Conservation (phyloP, 2,888 invertebrate genomes). For the Agrilus biguttatus region DNA sequence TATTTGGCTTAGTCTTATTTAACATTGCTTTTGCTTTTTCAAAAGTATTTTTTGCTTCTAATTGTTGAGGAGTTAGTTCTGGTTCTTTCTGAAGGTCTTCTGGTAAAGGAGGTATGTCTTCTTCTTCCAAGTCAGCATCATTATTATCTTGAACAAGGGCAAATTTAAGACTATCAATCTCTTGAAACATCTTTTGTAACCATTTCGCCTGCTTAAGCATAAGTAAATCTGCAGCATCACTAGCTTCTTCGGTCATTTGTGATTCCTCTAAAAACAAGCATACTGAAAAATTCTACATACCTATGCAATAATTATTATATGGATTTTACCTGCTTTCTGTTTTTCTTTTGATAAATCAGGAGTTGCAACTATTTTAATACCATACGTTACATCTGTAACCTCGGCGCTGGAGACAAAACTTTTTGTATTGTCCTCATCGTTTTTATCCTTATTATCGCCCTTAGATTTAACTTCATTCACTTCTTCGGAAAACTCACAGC, state of each 20-base stretch:
- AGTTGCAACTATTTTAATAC: slow-evolving; percentile 26
- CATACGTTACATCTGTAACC: slow-evolving; percentile 20
- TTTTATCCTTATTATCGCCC: slow-evolving; percentile 11
- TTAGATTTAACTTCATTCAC: slow-evolving; percentile 15
- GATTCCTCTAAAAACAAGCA: slow-evolving; percentile 5
- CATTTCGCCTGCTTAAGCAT: slow-evolving; percentile 26
- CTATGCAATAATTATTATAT: not conserved
- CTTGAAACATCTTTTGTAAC: slow-evolving; percentile 34
- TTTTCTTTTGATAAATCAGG: slow-evolving; percentile 30
- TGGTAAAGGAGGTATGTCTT: slow-evolving; percentile 37
- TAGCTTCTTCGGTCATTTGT: slow-evolving; percentile 9
- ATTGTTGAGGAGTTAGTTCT: slow-evolving; percentile 46
- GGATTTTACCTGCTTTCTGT: slow-evolving; percentile 20
- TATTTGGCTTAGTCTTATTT: slow-evolving; percentile 56
- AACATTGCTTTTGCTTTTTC: slow-evolving; percentile 55
- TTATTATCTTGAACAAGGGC: slow-evolving; percentile 23
- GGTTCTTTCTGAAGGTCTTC: slow-evolving; percentile 29
- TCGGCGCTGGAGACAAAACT: slow-evolving; percentile 23
- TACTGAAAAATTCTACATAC: slow-evolving; percentile 1
- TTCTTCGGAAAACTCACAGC: slow-evolving; percentile 24
- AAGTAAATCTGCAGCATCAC: slow-evolving; percentile 22
- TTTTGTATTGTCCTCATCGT: slow-evolving; percentile 11
- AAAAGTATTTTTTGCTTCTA: slow-evolving; percentile 63
- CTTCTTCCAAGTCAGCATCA: slow-evolving; percentile 29
- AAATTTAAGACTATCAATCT: slow-evolving; percentile 26